Base-by-base conservation (phyloP, 2,113 vertebrate species). In the Nyctibius bracteatus region DNA sequence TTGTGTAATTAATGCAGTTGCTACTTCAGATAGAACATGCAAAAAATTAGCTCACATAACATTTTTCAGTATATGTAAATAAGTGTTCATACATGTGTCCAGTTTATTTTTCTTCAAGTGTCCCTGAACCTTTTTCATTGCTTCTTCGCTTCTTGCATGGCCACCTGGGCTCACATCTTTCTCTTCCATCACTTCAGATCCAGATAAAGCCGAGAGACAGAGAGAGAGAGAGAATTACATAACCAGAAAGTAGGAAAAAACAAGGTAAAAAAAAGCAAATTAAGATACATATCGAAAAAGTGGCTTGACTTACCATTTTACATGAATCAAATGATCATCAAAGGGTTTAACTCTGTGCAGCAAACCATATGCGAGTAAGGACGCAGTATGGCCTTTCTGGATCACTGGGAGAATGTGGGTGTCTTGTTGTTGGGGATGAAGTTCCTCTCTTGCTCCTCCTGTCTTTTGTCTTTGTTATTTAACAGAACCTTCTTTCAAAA, bases 301-400 rank as follows among this genome's bases (percentile, higher is more conserved):
- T 55, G 12, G 13, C 30, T 57, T 83, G 33, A 94, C 94, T 95
- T 92, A 92, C 88, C 83, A 63, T 78, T 94, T 92, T 39, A 47
- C 12, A 33, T 6, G 8, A 90, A 55, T 35, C 86, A 83, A 83
- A 55, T 14, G 19, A 73, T 30, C n/a, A 58, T 7, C 59, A 54
- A 46, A 82, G 14, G 10, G 30, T 54, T 93, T 90, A 67, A 79
- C 31, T 74, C 46, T 58, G 37, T 62, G 84, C 41, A 58, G 57
- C 21, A 89, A 78, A 77, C 46, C 24, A 11, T 31, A 62, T 9
- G 18, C 1, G 2, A 62, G 33, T n/a, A 68, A 65, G 44, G 63
- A 54, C 39, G 39, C 5, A 8, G 35, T 57, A 57, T n/a, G n/a
- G n/a, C n/a, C n/a, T n/a, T n/a, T n/a, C 55, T 70, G 52, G 28